phyloP scores from a whole-genome alignment of 1,140 invertebrate genomes.

The Bombus picipes region DNA sequence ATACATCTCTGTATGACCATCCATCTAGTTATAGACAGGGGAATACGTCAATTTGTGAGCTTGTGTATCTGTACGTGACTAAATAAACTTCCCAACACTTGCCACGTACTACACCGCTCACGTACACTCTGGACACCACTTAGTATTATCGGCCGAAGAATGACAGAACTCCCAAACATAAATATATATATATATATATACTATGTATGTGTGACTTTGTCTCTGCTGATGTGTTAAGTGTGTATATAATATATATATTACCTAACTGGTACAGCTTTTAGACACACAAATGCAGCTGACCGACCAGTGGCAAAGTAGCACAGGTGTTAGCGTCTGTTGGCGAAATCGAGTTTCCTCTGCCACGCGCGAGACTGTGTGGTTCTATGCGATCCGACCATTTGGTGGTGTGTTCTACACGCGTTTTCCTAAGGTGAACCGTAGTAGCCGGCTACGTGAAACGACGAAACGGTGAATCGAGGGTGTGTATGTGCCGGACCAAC shows the following conservation, averaged over 20 bases:
- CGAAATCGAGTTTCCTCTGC: conserved; percentile 2
- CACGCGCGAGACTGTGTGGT: background rate
- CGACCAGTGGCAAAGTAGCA: background rate
- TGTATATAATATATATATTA: too few species aligned
- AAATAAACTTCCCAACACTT: conserved; percentile 13
- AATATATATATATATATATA: background rate
- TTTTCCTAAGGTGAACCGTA: conserved; percentile 41
- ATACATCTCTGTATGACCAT: background rate
- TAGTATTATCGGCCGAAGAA: background rate
- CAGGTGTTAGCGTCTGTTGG: background rate
- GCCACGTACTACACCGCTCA: background rate
- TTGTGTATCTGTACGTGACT: conserved; percentile 2
- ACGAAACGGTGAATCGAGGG: background rate
- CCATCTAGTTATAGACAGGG: conserved; percentile 23
- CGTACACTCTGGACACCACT: background rate
- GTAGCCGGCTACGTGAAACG: conserved; percentile 10
- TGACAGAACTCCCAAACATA: background rate
- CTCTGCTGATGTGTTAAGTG: background rate
- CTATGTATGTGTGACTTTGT: background rate
- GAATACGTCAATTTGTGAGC: conserved; percentile 33
- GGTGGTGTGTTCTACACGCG: conserved; percentile 28
- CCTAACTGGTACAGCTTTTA: background rate
- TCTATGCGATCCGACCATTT: background rate
- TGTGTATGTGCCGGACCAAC: conserved; percentile 53
- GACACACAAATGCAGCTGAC: background rate